Percentiles rank a stretch among this genome's conserved stretches.
These are phyloP conservation scores for Pseudanteris insignis DNA, from an alignment of 2,888 invertebrate species.

Conservation along the genomic window DNA sequence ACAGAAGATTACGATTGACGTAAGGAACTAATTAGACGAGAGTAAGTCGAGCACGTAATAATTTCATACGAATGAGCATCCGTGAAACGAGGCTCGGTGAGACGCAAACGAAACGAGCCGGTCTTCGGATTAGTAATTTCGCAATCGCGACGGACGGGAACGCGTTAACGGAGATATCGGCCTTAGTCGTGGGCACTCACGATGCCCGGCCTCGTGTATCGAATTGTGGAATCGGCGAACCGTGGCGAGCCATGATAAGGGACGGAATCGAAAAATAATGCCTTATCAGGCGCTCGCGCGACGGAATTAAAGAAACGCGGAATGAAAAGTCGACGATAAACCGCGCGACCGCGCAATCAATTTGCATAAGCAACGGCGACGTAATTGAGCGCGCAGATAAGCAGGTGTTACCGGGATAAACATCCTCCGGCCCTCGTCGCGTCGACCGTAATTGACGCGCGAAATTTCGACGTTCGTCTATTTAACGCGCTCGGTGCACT, in stretches of 20 bases:
- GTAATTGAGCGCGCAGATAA: conserved; percentile 25
- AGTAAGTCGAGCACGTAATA: too few relatives aligned
- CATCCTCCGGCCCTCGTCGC: conserved; percentile 8
- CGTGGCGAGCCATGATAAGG: conserved; percentile 25
- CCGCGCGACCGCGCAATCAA: conserved; percentile 15
- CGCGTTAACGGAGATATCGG: too few relatives aligned
- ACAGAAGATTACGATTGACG: too few relatives aligned
- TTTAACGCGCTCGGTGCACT: too few relatives aligned
- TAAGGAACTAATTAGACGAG: too few relatives aligned
- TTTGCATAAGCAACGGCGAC: conserved; percentile 33
- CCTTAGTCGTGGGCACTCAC: too few relatives aligned
- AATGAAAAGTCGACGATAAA: conserved; percentile 10
- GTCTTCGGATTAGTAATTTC: too few relatives aligned
- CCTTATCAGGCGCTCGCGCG: conserved; percentile 16
- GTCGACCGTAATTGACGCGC: conserved; percentile 21
- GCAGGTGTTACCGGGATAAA: conserved; percentile 30
- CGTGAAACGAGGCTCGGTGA: too few relatives aligned
- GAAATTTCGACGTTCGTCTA: conserved; percentile 7
- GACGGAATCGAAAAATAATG: conserved; percentile 21
- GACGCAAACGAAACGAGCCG: too few relatives aligned
- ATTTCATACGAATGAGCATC: too few relatives aligned
- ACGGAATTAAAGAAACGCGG: conserved; percentile 18
- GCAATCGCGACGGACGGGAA: too few relatives aligned
- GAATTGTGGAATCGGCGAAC: conserved; percentile 32
- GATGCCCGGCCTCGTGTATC: too few relatives aligned